Percentiles rank a stretch among this genome's conserved stretches.
Evolutionary conservation across 2,797 vertebrate species (phyloP).

Genomic region (Acanthis flammea): DNA sequence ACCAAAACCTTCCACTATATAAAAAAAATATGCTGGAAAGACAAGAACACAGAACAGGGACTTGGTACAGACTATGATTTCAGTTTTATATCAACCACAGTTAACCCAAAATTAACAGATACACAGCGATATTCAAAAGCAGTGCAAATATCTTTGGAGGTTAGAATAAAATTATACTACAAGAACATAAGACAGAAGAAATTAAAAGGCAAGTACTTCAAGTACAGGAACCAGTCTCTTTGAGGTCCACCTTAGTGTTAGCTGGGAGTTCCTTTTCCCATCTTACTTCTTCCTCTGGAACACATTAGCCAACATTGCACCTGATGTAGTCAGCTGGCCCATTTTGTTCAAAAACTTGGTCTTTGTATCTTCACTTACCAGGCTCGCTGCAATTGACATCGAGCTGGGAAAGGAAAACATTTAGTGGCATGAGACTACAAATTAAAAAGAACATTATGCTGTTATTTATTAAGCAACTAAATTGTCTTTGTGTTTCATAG

Average conservation of each 20-base stretch:
- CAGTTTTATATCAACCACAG: slow-evolving; percentile 80
- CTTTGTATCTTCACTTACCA: slow-evolving; percentile 97
- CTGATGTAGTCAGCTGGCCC: slow-evolving; percentile 98
- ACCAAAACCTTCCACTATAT: slow-evolving; percentile 77
- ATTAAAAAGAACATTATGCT: neutral
- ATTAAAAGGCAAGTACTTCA: slow-evolving; percentile 93
- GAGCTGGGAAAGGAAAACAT: slow-evolving; percentile 77
- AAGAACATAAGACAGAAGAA: slow-evolving; percentile 79
- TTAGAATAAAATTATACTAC: slow-evolving; percentile 87
- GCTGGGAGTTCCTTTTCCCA: slow-evolving; percentile 31
- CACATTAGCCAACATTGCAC: slow-evolving; percentile 98
- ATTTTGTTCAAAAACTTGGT: slow-evolving; percentile 99
- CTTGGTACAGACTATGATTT: slow-evolving; percentile 81
- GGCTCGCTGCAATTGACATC: slow-evolving; percentile 94
- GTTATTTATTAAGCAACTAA: neutral
- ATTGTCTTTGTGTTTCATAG: neutral
- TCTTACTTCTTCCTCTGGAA: slow-evolving; percentile 97
- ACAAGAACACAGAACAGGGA: slow-evolving; percentile 86
- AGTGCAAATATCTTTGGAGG: slow-evolving; percentile 99
- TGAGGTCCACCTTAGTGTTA: slow-evolving; percentile 80
- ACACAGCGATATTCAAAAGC: slow-evolving; percentile 82
- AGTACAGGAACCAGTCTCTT: slow-evolving; percentile 85
- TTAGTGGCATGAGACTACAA: neutral
- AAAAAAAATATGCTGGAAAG: slow-evolving; percentile 79
- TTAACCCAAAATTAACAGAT: slow-evolving; percentile 79